Evolutionary conservation across 2,113 vertebrate genomes (phyloP).

Genomic region (Tenebrosternarchus preto): DNA sequence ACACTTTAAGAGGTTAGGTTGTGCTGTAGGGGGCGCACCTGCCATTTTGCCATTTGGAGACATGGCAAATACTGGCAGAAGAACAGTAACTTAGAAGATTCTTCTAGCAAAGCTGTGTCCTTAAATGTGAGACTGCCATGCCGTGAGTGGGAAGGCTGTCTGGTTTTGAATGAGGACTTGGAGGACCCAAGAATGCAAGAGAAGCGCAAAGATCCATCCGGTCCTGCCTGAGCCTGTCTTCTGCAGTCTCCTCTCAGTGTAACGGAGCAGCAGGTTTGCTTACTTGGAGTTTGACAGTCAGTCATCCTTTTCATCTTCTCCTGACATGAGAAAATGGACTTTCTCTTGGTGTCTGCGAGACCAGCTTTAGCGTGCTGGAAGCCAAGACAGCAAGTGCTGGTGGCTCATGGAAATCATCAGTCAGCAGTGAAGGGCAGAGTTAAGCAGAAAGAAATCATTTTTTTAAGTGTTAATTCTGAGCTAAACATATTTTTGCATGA

Average conservation of each 20-base stretch:
- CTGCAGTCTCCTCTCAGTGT: not conserved
- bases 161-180: too few relatives aligned
- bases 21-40: too few relatives aligned
- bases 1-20: too few relatives aligned
- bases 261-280: not conserved
- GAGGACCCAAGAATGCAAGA: not conserved
- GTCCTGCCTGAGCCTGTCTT: not conserved
- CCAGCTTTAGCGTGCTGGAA: not conserved
- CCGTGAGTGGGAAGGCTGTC: too few relatives aligned
- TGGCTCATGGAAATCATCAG: not conserved
- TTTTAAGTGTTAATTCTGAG: too few relatives aligned
- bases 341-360: not conserved
- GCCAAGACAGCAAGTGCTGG: not conserved
- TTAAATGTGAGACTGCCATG: too few relatives aligned
- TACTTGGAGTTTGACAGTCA: not conserved
- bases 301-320: not conserved
- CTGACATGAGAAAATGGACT: not conserved
- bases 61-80: too few relatives aligned
- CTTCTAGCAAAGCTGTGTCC: too few relatives aligned
- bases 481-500: too few relatives aligned
- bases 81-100: too few relatives aligned
- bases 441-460: not conserved
- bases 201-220: too few relatives aligned
- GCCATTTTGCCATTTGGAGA: too few relatives aligned
- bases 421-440: not conserved